phyloP scores from a whole-genome alignment of 2,113 vertebrate species.

The Pelecanus crispus region DNA sequence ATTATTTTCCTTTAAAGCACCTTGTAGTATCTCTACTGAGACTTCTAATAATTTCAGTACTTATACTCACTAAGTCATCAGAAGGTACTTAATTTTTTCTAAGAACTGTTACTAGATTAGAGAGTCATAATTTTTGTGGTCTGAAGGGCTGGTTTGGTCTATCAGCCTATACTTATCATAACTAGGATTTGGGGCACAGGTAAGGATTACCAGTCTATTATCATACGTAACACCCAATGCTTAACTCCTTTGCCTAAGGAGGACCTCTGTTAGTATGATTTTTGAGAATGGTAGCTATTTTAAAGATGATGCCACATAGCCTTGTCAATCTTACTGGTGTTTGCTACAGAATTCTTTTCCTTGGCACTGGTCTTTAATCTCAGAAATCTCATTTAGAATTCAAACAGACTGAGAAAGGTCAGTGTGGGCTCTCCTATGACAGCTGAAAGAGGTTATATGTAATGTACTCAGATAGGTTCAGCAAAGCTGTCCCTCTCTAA shows the following conservation, averaged over 20 bases:
- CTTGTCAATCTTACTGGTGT: not conserved
- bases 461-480: conserved; percentile 47
- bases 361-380: conserved; percentile 4
- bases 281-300: not conserved
- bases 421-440: not conserved
- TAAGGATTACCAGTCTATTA: not conserved
- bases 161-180: not conserved
- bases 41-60: not conserved
- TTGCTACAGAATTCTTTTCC: not conserved
- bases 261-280: not conserved
- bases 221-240: not conserved
- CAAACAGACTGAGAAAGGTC: not conserved
- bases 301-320: not conserved
- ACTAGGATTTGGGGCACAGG: not conserved
- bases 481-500: conserved; percentile 34
- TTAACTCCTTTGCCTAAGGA: not conserved
- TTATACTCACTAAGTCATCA: not conserved
- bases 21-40: not conserved
- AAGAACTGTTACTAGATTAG: not conserved
- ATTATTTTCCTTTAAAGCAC: not conserved
- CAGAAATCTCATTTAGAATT: conserved; percentile 12
- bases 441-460: conserved; percentile 60
- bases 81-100: not conserved
- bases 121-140: not conserved
- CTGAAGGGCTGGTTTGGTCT: not conserved